Evolutionary conservation across 2,797 vertebrate species (phyloP), one percentile per base, ranked within the genome.

Genomic region (Nyctalus aviator): DNA sequence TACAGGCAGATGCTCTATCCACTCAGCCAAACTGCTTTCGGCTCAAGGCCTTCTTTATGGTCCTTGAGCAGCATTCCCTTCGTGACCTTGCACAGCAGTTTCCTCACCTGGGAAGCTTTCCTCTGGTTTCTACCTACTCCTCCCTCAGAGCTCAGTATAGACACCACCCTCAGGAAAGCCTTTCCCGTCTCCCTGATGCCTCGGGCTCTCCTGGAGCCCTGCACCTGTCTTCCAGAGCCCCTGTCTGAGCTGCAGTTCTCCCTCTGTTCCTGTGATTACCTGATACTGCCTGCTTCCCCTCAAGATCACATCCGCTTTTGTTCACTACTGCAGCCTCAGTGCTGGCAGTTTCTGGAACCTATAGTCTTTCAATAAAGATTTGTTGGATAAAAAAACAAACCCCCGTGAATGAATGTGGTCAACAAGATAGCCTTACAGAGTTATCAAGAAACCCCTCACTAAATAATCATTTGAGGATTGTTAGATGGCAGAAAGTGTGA

Each of bases 401-500:
- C 73, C 18, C 53, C 37, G n/a, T 13, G 86, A 72, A 50, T 23
- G 23, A 48, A 66, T 15, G 48, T 64, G 14, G 37, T 1, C 5
- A 64, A 59, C 25, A 94, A 32, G 75, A 66, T 6, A 71, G 71
- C 50, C 44, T 95, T 44, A 35, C 17, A 41, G 73, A 75, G 18
- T 69, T 64, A 76, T 27, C 30, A 27, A 53, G 37, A 30, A 17
- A 35, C n/a, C n/a, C 44, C 59, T 78, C 69, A 75, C 35, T 82
- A 84, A 92, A 88, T 55, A 88, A 92, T 37, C 27, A 64, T 44
- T 41, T 84, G 81, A 94, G 37, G 77, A 59, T 5, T 35, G 23
- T 68, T 77, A 66, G 69, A 73, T 27, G 77, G 76, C 30, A 82
- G 75, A 27, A 53, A 4, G 1, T 73, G n/a, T 44, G 73, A 88